Conservation (phyloP, 2,888 invertebrate genomes). For the Ethmia dodecea region DNA sequence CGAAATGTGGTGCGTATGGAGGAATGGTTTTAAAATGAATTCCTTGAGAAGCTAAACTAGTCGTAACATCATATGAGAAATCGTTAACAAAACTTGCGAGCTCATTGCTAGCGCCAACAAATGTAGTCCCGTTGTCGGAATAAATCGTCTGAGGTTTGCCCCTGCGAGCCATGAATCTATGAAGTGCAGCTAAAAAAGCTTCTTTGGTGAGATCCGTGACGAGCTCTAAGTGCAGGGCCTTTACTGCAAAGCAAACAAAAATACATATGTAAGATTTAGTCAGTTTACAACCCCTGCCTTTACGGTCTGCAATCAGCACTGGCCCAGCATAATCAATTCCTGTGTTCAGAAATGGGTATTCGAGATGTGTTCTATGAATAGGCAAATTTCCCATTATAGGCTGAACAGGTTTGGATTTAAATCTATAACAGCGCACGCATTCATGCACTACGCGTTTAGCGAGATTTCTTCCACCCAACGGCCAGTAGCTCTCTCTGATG, state of each 20-base stretch:
- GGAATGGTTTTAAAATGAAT: slow-evolving; percentile 13
- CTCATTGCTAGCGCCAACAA: slow-evolving; percentile 8
- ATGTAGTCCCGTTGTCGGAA: slow-evolving; percentile 1
- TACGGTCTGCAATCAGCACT: background rate
- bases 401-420: background rate
- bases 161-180: background rate
- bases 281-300: background rate
- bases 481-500: background rate
- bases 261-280: slow-evolving; percentile 14
- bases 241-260: background rate
- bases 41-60: slow-evolving; percentile 4
- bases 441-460: background rate
- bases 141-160: background rate
- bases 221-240: background rate
- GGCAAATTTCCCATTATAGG: slow-evolving; percentile 1
- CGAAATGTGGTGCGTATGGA: slow-evolving; percentile 15
- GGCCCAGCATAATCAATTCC: background rate
- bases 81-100: slow-evolving; percentile 14
- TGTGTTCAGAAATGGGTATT: background rate
- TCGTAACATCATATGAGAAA: slow-evolving; percentile 2
- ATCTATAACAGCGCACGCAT: background rate
- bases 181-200: background rate
- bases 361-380: background rate
- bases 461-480: background rate
- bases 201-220: background rate